Evolutionary conservation across 2,113 vertebrate genomes (phyloP).

Genomic region (Fulmarus glacialis): DNA sequence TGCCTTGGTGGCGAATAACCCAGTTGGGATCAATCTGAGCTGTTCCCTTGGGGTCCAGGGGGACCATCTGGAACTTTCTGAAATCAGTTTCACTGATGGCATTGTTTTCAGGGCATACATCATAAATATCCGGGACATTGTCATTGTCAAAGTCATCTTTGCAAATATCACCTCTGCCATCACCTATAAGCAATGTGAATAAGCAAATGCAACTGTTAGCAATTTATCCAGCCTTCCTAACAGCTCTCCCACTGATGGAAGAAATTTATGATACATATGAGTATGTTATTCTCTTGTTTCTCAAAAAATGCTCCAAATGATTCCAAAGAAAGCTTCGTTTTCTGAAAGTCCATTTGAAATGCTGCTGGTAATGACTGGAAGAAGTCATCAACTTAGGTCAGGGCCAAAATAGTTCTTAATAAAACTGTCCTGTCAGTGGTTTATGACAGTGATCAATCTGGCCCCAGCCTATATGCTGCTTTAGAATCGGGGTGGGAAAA

Average conservation of each 20-base stretch:
- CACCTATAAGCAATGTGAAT: slow-evolving; percentile 75
- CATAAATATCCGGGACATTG: slow-evolving; percentile 89
- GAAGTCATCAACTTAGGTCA: not conserved
- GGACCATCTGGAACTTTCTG: slow-evolving; percentile 99
- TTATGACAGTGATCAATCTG: not conserved
- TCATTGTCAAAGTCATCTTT: slow-evolving; percentile 99
- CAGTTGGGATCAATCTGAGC: slow-evolving; percentile 98
- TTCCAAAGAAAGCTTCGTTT: not conserved
- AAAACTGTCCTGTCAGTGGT: not conserved
- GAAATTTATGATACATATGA: not conserved
- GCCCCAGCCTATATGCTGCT: not conserved
- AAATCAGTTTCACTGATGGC: slow-evolving; percentile 95
- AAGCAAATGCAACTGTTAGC: not conserved
- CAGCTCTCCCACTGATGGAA: not conserved
- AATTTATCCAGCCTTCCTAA: not conserved
- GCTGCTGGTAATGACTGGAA: not conserved
- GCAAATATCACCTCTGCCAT: slow-evolving; percentile 93
- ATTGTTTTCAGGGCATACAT: slow-evolving; percentile 94
- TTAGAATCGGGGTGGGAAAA: not conserved
- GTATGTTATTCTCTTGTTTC: not conserved
- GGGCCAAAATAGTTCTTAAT: not conserved
- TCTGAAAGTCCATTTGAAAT: not conserved
- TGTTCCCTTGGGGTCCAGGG: slow-evolving; percentile 95
- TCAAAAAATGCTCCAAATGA: not conserved
- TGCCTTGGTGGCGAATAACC: slow-evolving; percentile 97